These are phyloP conservation scores for Hormaphis cornu DNA, from an alignment of 1,140 invertebrate species.

Conservation along the genomic window DNA sequence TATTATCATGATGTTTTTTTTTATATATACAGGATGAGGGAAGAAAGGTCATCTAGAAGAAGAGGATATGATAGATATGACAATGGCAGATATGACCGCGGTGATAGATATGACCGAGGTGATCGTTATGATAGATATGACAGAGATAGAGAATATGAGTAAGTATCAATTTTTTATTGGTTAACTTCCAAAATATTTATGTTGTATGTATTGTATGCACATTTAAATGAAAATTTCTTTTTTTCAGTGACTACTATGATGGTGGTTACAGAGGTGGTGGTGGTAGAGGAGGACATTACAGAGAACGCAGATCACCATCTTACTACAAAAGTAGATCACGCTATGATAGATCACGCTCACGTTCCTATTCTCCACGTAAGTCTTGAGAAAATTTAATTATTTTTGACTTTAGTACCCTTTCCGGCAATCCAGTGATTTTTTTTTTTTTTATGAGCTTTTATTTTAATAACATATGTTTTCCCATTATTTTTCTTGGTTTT, in stretches of 20 bases:
- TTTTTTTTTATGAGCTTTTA: conserved; percentile 14
- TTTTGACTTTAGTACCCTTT: conserved; percentile 18
- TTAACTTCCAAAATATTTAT: not conserved
- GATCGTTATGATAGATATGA: conserved; percentile 20
- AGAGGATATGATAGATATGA: not conserved
- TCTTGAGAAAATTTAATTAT: conserved; percentile 37
- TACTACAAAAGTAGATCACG: conserved; percentile 51
- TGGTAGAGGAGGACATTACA: conserved; percentile 42
- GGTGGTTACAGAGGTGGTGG: conserved; percentile 40
- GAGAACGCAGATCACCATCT: conserved; percentile 51
- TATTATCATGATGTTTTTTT: not conserved
- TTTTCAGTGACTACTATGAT: conserved; percentile 37
- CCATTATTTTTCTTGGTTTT: conserved; percentile 20
- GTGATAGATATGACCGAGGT: conserved; percentile 19
- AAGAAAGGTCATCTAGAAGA: not conserved
- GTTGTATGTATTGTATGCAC: not conserved
- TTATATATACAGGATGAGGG: not conserved
- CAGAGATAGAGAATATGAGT: conserved; percentile 10
- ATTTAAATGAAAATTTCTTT: not conserved
- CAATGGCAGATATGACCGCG: conserved; percentile 5
- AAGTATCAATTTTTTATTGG: not conserved
- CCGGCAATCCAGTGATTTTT: conserved; percentile 17
- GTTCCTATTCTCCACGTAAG: conserved; percentile 80
- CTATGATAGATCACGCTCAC: conserved; percentile 67
- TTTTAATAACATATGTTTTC: conserved; percentile 10